A percentile compares a stretch with the other conserved stretches of the same genome.
Evolutionary conservation across 2,113 vertebrate species (phyloP).

Genomic region (Cyanoderma ruficeps): DNA sequence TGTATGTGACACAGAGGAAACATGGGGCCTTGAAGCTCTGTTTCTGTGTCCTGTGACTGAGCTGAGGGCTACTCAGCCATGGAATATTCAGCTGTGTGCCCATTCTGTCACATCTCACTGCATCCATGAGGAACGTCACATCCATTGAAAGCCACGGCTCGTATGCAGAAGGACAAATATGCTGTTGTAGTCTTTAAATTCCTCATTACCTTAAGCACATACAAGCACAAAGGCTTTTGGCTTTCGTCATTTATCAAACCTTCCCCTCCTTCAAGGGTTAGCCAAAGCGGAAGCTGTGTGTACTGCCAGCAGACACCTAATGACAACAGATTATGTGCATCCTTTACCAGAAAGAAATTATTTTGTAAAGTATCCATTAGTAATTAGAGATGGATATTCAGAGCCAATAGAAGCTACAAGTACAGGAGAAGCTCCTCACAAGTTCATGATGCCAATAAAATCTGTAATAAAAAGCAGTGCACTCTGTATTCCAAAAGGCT

Average conservation of each 20-base stretch:
- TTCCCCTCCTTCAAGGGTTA: background rate
- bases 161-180: background rate
- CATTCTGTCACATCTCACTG: background rate
- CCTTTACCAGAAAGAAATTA: background rate
- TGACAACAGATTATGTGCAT: background rate
- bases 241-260: background rate
- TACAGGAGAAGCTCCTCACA: background rate
- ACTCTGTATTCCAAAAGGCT: background rate
- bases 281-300: background rate
- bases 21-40: background rate
- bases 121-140: background rate
- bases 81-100: background rate
- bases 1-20: background rate
- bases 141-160: background rate
- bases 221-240: background rate
- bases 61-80: background rate
- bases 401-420: background rate
- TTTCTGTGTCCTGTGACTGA: background rate
- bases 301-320: background rate
- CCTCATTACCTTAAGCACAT: background rate
- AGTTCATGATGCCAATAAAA: background rate
- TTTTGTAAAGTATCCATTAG: background rate
- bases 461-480: background rate
- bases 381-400: background rate
- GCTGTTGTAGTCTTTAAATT: background rate